A percentile compares a stretch with the other conserved stretches of the same genome.
Evolutionary conservation across 23 tunicate species (phyloP).

Genomic region (Ciona savignyi): DNA sequence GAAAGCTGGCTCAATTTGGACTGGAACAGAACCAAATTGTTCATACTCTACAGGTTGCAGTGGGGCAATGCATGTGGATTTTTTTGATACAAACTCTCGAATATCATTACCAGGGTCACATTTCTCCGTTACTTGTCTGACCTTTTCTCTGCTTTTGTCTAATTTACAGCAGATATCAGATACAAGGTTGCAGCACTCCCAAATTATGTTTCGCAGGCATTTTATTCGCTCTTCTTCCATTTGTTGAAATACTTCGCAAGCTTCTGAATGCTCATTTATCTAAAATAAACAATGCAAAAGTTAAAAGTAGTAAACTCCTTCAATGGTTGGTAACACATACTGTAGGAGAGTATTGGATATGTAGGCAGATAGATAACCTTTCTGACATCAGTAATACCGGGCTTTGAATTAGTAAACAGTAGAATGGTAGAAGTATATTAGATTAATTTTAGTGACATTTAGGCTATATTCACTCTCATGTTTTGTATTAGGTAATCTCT

Average conservation of each 20-base stretch:
- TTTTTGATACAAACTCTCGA: conserved; percentile 35
- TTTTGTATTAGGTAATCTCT: too few relatives aligned
- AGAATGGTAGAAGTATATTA: too few relatives aligned
- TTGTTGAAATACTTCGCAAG: conserved; percentile 54
- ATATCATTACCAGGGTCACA: conserved; percentile 58
- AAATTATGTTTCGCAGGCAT: conserved; percentile 43
- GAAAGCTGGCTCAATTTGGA: neutral
- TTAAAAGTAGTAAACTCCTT: too few relatives aligned
- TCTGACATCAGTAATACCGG: too few relatives aligned
- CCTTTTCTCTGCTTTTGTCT: conserved; percentile 63
- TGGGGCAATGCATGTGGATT: conserved; percentile 41
- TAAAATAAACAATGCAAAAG: conserved; percentile 8
- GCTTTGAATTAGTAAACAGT: too few relatives aligned
- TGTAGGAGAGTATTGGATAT: too few relatives aligned
- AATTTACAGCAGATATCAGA: conserved; percentile 56
- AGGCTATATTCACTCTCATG: too few relatives aligned
- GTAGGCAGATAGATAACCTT: too few relatives aligned
- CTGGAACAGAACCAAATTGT: conserved; percentile 18
- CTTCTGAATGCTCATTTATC: conserved; percentile 41
- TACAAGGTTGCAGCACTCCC: conserved; percentile 72
- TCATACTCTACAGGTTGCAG: conserved; percentile 33
- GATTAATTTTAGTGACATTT: too few relatives aligned
- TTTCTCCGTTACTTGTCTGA: conserved; percentile 42
- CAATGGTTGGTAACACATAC: too few relatives aligned
- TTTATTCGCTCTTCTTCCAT: conserved; percentile 62